A percentile compares a stretch with the other conserved stretches of the same genome.
Conservation (phyloP, 2,888 invertebrate genomes). For the Nomada lathburiana region DNA sequence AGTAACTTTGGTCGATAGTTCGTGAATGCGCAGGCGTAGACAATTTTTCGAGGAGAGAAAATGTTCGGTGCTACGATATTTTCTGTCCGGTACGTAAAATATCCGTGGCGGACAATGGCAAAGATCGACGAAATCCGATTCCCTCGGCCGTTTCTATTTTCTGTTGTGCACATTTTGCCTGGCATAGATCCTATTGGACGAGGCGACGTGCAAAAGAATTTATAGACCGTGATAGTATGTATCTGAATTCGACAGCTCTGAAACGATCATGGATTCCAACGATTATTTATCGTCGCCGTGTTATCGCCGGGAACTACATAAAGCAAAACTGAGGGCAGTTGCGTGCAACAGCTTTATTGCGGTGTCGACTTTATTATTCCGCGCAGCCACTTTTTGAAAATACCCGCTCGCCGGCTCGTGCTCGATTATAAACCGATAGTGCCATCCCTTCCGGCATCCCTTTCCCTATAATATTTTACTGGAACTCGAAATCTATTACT, state of each 20-base stretch:
- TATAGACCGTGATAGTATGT: constrained; percentile 48
- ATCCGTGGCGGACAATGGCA: neutral
- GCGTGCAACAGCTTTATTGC: constrained; percentile 54
- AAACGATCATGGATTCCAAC: constrained; percentile 30
- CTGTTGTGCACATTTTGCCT: constrained; percentile 3
- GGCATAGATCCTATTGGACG: constrained; percentile 14
- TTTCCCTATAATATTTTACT: constrained; percentile 1
- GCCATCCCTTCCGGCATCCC: neutral
- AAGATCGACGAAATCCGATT: constrained; percentile 11
- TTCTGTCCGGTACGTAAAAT: neutral
- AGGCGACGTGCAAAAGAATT: constrained; percentile 22
- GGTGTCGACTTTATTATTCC: constrained; percentile 38
- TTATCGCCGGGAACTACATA: constrained; percentile 45
- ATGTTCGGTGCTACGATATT: neutral
- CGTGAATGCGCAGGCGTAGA: neutral
- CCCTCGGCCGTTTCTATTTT: constrained; percentile 20
- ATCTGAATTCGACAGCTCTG: constrained; percentile 38
- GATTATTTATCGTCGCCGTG: constrained; percentile 56
- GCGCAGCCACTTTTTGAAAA: constrained; percentile 30
- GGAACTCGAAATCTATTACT: constrained; percentile 16
- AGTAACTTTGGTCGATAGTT: neutral
- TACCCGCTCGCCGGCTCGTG: constrained; percentile 30
- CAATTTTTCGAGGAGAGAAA: neutral
- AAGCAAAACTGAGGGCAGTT: constrained; percentile 31
- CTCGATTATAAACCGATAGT: constrained; percentile 33